phyloP scores from a whole-genome alignment of 2,888 invertebrate species.

The Magallana nippona region DNA sequence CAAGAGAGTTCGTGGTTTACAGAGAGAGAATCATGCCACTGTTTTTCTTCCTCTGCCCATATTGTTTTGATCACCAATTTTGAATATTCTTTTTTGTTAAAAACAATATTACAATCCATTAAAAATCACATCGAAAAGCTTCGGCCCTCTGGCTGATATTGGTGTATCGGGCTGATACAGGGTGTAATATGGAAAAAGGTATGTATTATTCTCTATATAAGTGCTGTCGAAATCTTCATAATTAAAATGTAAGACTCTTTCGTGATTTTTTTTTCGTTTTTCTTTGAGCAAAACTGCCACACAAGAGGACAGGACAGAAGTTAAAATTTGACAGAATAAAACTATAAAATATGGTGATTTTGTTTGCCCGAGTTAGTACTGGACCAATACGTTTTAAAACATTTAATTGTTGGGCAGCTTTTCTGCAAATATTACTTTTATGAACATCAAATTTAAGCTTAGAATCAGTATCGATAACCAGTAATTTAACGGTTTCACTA shows the following conservation, averaged over 20 bases:
- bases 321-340: not conserved
- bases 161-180: too few species aligned
- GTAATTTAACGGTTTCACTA: conserved; percentile 45
- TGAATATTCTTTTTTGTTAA: too few species aligned
- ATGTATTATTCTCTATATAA: too few species aligned
- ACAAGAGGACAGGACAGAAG: conserved; percentile 46
- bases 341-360: not conserved
- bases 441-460: conserved; percentile 46
- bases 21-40: too few species aligned
- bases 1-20: too few species aligned
- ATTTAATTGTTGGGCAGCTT: conserved; percentile 48
- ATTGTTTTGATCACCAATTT: too few species aligned
- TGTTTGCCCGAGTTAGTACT: conserved; percentile 44
- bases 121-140: too few species aligned
- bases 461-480: conserved; percentile 39
- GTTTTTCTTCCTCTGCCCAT: too few species aligned
- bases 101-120: too few species aligned
- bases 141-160: too few species aligned
- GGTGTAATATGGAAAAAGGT: too few species aligned
- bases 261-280: conserved; percentile 37
- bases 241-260: conserved; percentile 41
- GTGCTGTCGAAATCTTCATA: conserved; percentile 41
- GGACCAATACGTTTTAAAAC: conserved; percentile 46
- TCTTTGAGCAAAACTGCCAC: conserved; percentile 22
- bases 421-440: conserved; percentile 46